These are phyloP conservation scores for Castor canadensis DNA, from an alignment of 2,113 vertebrate genomes.

Conservation along the genomic window DNA sequence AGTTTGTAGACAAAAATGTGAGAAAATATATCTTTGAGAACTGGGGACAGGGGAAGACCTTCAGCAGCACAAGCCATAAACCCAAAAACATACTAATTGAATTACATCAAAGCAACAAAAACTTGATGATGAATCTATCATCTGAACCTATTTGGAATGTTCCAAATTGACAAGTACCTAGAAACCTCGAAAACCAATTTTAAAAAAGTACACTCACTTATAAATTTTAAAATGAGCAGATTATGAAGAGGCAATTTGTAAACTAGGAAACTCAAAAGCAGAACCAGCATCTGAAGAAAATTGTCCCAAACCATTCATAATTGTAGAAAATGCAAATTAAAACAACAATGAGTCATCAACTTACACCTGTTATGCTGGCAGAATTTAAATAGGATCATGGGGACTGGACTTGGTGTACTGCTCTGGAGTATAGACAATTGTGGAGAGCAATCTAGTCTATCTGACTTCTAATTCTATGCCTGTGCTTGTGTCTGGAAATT, in stretches of 20 bases:
- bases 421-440: neutral
- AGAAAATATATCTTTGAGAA: neutral
- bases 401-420: neutral
- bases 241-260: neutral
- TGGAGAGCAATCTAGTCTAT: neutral
- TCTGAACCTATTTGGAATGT: neutral
- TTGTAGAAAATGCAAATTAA: conserved; percentile 22
- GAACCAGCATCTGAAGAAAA: conserved; percentile 26
- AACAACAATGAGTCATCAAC: neutral
- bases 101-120: neutral
- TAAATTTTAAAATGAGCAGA: conserved; percentile 28
- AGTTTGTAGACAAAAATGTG: neutral
- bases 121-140: neutral
- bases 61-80: neutral
- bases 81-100: neutral
- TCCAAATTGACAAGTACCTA: neutral
- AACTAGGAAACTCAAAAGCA: conserved; percentile 27
- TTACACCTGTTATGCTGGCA: neutral
- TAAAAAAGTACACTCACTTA: neutral
- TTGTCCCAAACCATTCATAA: neutral
- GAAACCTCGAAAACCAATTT: too few species aligned
- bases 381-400: neutral
- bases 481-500: neutral
- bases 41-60: neutral
- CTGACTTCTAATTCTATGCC: neutral